Evolutionary conservation across 2,113 vertebrate species (phyloP).

Genomic region (Oncorhynchus mykiss): DNA sequence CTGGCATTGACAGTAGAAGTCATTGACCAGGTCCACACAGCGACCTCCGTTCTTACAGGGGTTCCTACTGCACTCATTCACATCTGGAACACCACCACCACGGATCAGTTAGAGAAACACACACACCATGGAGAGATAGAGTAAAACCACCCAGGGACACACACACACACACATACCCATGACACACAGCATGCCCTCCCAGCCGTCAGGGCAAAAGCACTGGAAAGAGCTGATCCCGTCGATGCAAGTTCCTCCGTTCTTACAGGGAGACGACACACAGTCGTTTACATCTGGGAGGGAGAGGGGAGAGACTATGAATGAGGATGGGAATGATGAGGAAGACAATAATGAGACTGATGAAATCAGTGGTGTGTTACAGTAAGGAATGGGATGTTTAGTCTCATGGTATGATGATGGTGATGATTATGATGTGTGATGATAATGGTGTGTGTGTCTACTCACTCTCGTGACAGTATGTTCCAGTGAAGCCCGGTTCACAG

Average conservation of each 20-base stretch:
- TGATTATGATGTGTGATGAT: too few species aligned
- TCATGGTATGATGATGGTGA: too few species aligned
- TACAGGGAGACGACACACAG: conserved; percentile 84
- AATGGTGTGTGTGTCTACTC: conserved; percentile 60
- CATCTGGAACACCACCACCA: conserved; percentile 69
- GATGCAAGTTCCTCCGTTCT: conserved; percentile 90
- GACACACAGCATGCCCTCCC: conserved; percentile 89
- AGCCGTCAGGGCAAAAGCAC: conserved; percentile 91
- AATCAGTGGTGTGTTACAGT: not conserved
- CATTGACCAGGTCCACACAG: conserved; percentile 87
- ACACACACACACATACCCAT: conserved; percentile 74
- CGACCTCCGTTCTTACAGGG: conserved; percentile 88
- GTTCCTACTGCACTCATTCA: conserved; percentile 87
- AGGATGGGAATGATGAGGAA: not conserved
- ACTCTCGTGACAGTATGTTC: conserved; percentile 96
- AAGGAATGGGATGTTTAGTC: too few species aligned
- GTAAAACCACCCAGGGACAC: not conserved
- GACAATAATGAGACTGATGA: not conserved
- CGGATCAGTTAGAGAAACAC: not conserved
- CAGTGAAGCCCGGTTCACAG: conserved; percentile 91
- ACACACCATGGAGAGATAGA: not conserved
- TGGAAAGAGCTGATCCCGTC: conserved; percentile 88
- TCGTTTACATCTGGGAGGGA: conserved; percentile 86
- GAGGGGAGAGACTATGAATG: not conserved
- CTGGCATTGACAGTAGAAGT: conserved; percentile 90